These are phyloP conservation scores for Aythya baeri DNA, from an alignment of 2,113 vertebrate species.

Conservation along the genomic window DNA sequence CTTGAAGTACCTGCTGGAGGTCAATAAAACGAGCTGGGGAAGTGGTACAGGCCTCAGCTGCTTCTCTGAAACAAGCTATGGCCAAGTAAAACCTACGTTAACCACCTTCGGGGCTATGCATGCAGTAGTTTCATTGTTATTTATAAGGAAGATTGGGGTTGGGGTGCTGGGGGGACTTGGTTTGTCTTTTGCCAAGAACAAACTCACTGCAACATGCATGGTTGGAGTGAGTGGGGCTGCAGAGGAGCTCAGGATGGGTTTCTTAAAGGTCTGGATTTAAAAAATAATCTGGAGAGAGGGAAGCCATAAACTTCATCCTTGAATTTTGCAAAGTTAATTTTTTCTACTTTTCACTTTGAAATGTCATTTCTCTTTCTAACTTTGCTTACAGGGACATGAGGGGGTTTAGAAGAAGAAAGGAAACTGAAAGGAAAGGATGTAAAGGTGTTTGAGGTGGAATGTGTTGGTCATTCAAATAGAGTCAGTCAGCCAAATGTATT, in stretches of 20 bases:
- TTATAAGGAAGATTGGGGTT: background rate
- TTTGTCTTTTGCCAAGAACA: background rate
- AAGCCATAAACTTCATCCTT: background rate
- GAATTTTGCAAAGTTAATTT: background rate
- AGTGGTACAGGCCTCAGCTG: rapidly evolving
- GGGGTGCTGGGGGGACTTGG: rapidly evolving
- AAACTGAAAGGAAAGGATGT: background rate
- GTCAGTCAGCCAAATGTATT: background rate
- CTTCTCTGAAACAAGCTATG: background rate
- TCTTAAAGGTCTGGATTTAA: background rate
- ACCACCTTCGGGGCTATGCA: background rate
- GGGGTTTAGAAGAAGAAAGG: background rate
- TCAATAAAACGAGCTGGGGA: background rate
- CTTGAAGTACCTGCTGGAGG: background rate
- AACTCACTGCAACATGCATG: background rate
- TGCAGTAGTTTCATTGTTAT: background rate
- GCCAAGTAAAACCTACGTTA: background rate
- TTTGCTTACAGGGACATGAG: background rate
- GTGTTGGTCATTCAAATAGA: rapidly evolving
- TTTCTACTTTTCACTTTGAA: background rate
- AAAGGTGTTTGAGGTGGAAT: background rate
- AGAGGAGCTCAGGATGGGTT: background rate
- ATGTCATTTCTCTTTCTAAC: background rate
- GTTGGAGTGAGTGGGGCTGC: background rate
- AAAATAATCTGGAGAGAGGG: background rate